A percentile compares a stretch with the other conserved stretches of the same genome.
phyloP scores from a whole-genome alignment of 2,113 vertebrate genomes.

The Struthio camelus region DNA sequence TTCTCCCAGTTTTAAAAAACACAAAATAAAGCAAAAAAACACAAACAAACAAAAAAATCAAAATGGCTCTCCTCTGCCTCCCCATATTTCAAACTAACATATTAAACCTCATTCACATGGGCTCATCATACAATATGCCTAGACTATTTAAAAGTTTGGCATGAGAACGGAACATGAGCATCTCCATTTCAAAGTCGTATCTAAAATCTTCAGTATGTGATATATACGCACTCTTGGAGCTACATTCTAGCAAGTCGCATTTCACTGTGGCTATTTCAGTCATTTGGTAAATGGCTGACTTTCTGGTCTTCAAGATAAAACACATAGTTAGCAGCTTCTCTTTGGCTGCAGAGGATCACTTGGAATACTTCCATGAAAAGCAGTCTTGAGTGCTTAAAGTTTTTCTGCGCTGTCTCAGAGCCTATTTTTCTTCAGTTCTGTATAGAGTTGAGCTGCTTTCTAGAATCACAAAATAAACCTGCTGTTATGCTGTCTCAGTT shows the following conservation, averaged over 20 bases:
- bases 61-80: not conserved
- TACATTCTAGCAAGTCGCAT: not conserved
- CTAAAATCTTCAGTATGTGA: rapidly evolving
- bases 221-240: rapidly evolving
- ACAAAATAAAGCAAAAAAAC: too few species aligned
- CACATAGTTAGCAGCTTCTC: not conserved
- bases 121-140: rapidly evolving
- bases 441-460: not conserved
- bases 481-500: not conserved
- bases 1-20: not conserved
- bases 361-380: conserved; percentile 4
- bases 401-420: not conserved
- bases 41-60: not conserved
- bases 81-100: not conserved
- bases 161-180: rapidly evolving
- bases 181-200: not conserved
- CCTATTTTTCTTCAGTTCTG: not conserved
- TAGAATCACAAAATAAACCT: not conserved
- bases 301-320: not conserved
- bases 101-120: not conserved
- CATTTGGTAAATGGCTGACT: conserved; percentile 4
- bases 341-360: not conserved
- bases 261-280: not conserved
- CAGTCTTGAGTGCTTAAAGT: not conserved
- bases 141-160: not conserved